These are phyloP conservation scores for Hirtodrosophila confusa DNA, from an alignment of 2,888 invertebrate genomes.

Conservation along the genomic window DNA sequence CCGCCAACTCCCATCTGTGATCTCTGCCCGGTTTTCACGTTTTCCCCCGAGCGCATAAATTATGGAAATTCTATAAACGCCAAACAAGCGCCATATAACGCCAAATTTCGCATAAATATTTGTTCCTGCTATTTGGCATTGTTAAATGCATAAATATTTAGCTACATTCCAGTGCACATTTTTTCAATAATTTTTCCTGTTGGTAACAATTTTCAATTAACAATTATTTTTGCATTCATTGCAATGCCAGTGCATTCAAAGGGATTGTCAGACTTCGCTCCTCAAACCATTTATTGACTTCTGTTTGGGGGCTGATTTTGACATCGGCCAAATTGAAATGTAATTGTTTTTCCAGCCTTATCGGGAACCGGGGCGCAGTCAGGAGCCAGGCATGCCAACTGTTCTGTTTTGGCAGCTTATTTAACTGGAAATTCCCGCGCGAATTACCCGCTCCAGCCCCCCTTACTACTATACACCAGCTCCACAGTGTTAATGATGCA, in stretches of 20 bases:
- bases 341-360: constrained; percentile 68
- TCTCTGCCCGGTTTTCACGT: constrained; percentile 13
- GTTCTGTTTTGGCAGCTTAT: constrained; percentile 45
- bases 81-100: not conserved
- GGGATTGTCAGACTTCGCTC: constrained; percentile 1
- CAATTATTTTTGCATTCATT: constrained; percentile 62
- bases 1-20: constrained; percentile 8
- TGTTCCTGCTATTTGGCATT: constrained; percentile 60
- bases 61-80: constrained; percentile 59
- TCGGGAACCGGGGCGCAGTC: not conserved
- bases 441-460: not conserved
- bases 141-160: constrained; percentile 75
- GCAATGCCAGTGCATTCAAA: not conserved
- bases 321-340: constrained; percentile 75
- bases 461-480: not conserved
- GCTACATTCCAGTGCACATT: constrained; percentile 42
- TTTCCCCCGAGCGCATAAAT: constrained; percentile 53
- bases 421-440: constrained; percentile 39
- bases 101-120: constrained; percentile 55
- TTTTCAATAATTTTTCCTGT: constrained; percentile 20
- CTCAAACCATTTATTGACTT: constrained; percentile 21
- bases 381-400: constrained; percentile 10
- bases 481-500: constrained; percentile 69
- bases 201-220: constrained; percentile 72
- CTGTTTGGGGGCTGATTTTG: constrained; percentile 62